A percentile compares a stretch with the other conserved stretches of the same genome.
Evolutionary conservation across 2,797 vertebrate species (phyloP).

Genomic region (Typhlichthys subterraneus): DNA sequence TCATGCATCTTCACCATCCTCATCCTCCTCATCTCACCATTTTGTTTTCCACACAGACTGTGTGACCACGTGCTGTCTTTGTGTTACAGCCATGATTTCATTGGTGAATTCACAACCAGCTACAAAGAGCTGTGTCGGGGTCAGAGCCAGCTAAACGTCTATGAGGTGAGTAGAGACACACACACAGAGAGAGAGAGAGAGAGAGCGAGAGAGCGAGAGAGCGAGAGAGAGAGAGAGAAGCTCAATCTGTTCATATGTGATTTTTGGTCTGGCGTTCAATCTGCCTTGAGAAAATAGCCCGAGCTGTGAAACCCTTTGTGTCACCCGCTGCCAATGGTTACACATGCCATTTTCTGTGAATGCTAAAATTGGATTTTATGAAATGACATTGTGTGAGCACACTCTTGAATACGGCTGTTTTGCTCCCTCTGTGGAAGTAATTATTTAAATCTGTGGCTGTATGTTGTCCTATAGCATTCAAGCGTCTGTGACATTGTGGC

Average conservation of each 20-base stretch:
- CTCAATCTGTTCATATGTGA: no score
- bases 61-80: slow-evolving; percentile 29
- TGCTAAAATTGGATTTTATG: slow-evolving; percentile 1
- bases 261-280: not conserved
- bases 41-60: not conserved
- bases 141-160: slow-evolving; percentile 87
- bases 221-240: not conserved
- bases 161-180: slow-evolving; percentile 78
- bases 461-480: no score
- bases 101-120: slow-evolving; percentile 93
- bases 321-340: no score
- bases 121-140: slow-evolving; percentile 89
- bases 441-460: no score
- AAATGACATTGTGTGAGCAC: no score
- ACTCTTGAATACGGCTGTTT: no score
- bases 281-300: not conserved
- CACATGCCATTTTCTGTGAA: not conserved
- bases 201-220: not conserved
- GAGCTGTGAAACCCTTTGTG: no score
- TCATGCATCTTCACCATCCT: slow-evolving; percentile 6
- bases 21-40: not conserved
- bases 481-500: no score
- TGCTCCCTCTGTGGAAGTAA: no score
- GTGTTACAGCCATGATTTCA: slow-evolving; percentile 89
- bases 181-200: not conserved